Evolutionary conservation across 2,888 invertebrate species (phyloP), one percentile per base, ranked within the genome.

Genomic region (Prosopocoilus inquinatus): DNA sequence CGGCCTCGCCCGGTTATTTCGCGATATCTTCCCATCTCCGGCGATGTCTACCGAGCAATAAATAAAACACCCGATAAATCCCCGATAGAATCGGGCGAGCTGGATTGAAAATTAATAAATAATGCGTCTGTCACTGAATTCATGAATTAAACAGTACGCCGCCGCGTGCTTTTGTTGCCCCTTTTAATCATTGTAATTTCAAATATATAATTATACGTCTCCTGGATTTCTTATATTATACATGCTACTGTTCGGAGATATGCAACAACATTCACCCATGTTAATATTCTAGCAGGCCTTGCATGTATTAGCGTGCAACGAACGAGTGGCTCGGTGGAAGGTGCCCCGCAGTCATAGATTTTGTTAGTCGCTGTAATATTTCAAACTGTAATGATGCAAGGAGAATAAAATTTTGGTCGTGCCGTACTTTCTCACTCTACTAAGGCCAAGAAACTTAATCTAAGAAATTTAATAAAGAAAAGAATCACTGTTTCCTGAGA

Each of bases 121-220:
- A 65, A 64, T 60, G 60, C 64, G 61, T 62, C 63, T 65, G 63
- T 62, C 64, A 62, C 63, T 64, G 60, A 59, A 61, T 63, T 62
- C 62, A 66, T 66, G 65, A 66, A 66, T 66, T 63, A 66, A 60
- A 60, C 51, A 60, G 55, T 49, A 57, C 57, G 44, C 13, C 35
- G 35, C 35, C 47, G 46, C 35, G 49, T 32, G 46, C 50, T 33
- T 43, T 44, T 43, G 70, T 67, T 67, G 68, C 69, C 68, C 64
- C 67, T 66, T 72, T 73, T 75, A 75, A 75, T 75, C 71, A 75
- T 75, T 73, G 73, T 76, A 73, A 76, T 76, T 75, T 71, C 70
- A 74, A 75, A 75, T 75, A 70, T 75, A 73, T 77, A 76, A 77
- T 77, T 77, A 75, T 70, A 75, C 67, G 71, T 69, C 70, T 68